Percentiles rank a stretch among this genome's conserved stretches.
Conservation (phyloP, 2,797 vertebrate species). For the Tokudaia tokunoshimensis region DNA sequence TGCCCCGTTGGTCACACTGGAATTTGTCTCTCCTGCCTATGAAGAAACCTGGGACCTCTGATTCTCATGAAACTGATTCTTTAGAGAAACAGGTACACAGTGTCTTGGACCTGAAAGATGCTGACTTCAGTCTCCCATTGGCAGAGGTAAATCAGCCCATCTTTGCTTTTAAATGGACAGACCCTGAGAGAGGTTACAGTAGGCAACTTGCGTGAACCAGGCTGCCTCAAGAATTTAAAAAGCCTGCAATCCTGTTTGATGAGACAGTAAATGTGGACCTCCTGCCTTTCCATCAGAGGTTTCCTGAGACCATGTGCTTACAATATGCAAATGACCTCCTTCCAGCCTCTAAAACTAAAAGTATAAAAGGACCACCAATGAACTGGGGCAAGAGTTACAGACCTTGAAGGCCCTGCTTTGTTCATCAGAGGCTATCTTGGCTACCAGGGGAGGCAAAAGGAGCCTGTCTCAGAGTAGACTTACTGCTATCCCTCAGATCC, state of each 20-base stretch:
- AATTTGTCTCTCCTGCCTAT: not conserved
- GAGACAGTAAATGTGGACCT: not conserved
- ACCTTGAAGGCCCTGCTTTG: not conserved
- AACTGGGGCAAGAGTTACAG: not conserved
- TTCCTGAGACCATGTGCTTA: not conserved
- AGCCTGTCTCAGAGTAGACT: not conserved
- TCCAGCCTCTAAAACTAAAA: not conserved
- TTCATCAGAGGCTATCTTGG: not conserved
- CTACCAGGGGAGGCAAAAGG: not conserved
- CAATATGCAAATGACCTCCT: not conserved
- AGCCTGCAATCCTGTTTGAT: not conserved
- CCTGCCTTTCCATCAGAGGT: not conserved
- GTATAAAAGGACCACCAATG: not conserved
- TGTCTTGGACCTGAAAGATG: not conserved
- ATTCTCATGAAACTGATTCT: not conserved
- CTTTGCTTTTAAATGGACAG: not conserved
- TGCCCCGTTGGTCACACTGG: not conserved
- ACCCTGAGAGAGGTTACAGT: not conserved
- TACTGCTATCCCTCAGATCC: not conserved
- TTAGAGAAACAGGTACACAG: not conserved
- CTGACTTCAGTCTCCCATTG: not conserved
- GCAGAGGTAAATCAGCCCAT: not conserved
- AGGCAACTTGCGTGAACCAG: not conserved
- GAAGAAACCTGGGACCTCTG: not conserved
- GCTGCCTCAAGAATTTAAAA: not conserved